Base-by-base conservation (phyloP, 2,888 invertebrate genomes). In the Amphipyra berbera region DNA sequence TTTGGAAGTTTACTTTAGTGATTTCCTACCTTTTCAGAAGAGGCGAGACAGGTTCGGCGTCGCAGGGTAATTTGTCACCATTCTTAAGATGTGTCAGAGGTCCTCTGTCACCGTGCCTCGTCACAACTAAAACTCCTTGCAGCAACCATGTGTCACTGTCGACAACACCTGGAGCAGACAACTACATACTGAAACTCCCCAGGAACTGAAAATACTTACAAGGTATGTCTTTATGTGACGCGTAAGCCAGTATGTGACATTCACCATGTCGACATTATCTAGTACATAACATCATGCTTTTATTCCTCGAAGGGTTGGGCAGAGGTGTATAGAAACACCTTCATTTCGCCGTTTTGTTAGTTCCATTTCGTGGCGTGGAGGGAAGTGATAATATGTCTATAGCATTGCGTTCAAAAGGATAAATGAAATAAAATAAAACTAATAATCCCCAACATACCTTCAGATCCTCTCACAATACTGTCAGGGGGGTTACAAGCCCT, bases 31-130 rank as follows among this genome's bases (percentile, higher is more conserved):
- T 90, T 68, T 89, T 91, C 1, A 93, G 74, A 33, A 95, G 74
- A 1, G 90, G 82, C 2, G 94, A 94, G 0, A 83, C 80, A 0
- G 94, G 94, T 14, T 84, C 83, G 30, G 90, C 94, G 42, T 97
- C 97, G 88, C 98, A 99, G 69, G 98, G 97, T 14, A 98, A 95
- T 55, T 96, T 96, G 52, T 97, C 96, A 41, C 98, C 97, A 63
- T 97, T 97, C 55, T 96, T 96, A 0, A 99, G 96, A 84, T 98
- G 97, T 9, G 97, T 97, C 69, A 99, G 95, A 0, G 98, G 98
- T 0, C 98, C 98, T 50, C 99, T 95, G 87, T 98, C 98, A 0
- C 99, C 99, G 86, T 99, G 99, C 13, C 99, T 95, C 5, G 98
- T 97, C 49, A 98, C 94, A 52, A 98, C 95, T 42, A 98, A 87